Percentiles rank a stretch among this genome's conserved stretches.
These are phyloP conservation scores for Malacoctenus gilli DNA, from an alignment of 2,797 vertebrate species.

Conservation along the genomic window DNA sequence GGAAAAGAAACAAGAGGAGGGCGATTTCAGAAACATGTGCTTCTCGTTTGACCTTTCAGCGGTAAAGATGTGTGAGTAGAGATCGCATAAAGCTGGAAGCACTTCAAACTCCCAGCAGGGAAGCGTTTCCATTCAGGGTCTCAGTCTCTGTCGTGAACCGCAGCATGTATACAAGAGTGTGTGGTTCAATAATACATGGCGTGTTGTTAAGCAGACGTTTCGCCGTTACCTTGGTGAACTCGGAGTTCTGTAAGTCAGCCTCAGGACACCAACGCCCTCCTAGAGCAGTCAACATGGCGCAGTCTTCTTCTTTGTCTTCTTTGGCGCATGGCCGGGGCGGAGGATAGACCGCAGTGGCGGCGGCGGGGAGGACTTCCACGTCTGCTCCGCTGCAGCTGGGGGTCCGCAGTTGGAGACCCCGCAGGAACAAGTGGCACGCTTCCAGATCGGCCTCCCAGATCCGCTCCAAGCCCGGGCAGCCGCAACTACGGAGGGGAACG, in stretches of 20 bases:
- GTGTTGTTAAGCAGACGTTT: slow-evolving; percentile 13
- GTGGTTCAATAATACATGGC: slow-evolving; percentile 31
- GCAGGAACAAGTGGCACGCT: slow-evolving; percentile 86
- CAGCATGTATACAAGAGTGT: not conserved
- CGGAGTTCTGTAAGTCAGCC: slow-evolving; percentile 74
- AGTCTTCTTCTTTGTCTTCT: slow-evolving; percentile 80
- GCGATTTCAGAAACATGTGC: slow-evolving; percentile 9
- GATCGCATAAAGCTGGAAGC: slow-evolving; percentile 12
- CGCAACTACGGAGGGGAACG: no score
- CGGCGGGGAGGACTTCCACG: slow-evolving; percentile 67
- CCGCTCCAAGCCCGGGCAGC: slow-evolving; percentile 82
- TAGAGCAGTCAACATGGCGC: slow-evolving; percentile 75
- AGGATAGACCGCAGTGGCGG: slow-evolving; percentile 27
- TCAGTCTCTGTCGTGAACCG: slow-evolving; percentile 4
- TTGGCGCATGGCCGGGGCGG: slow-evolving; percentile 52
- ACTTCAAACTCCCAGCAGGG: slow-evolving; percentile 14
- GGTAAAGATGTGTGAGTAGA: slow-evolving; percentile 18
- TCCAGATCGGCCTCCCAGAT: slow-evolving; percentile 92
- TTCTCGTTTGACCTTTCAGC: slow-evolving; percentile 44
- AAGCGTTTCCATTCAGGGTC: slow-evolving; percentile 27
- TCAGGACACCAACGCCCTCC: slow-evolving; percentile 72
- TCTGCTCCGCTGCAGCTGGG: slow-evolving; percentile 68
- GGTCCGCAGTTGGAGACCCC: slow-evolving; percentile 81
- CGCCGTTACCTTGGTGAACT: slow-evolving; percentile 85
- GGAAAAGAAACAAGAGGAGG: slow-evolving; percentile 6